A percentile compares a stretch with the other conserved stretches of the same genome.
Evolutionary conservation across 1,140 invertebrate species (phyloP).

Genomic region (Bombus vancouverensis): DNA sequence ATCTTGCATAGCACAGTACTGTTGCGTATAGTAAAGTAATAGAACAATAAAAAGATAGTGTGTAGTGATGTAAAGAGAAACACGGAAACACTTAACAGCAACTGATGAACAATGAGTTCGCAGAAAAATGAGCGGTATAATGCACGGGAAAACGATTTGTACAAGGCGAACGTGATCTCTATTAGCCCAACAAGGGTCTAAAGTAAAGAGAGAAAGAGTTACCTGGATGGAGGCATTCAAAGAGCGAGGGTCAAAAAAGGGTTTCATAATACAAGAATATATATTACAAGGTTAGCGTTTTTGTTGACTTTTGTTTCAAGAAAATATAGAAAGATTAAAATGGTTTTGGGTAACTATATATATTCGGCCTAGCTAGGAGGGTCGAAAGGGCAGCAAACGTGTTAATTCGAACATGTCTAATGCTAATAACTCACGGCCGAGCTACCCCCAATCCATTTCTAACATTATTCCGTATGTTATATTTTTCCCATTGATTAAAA

Average conservation of each 20-base stretch:
- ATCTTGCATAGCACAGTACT: conserved; percentile 58
- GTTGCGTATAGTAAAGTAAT: conserved; percentile 29
- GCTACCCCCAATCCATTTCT: conserved; percentile 60
- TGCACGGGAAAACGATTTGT: conserved; percentile 57
- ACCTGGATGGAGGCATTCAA: conserved; percentile 77
- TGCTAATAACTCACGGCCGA: conserved; percentile 67
- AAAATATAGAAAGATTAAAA: conserved; percentile 69
- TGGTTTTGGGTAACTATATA: conserved; percentile 70
- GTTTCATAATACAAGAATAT: conserved; percentile 75
- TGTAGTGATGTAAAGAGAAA: conserved; percentile 54
- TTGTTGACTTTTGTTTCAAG: conserved; percentile 61
- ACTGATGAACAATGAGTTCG: conserved; percentile 43
- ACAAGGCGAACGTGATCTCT: conserved; percentile 62
- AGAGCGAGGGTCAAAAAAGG: conserved; percentile 73
- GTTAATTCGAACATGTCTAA: conserved; percentile 75
- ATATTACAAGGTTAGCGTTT: conserved; percentile 72
- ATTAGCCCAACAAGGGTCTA: conserved; percentile 69
- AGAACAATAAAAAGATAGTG: conserved; percentile 15
- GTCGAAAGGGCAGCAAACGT: conserved; percentile 73
- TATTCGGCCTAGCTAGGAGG: conserved; percentile 74
- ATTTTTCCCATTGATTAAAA: not conserved
- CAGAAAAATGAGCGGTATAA: conserved; percentile 43
- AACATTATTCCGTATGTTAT: not conserved
- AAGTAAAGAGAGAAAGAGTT: conserved; percentile 77
- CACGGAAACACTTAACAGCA: conserved; percentile 53